Conservation (phyloP, 2,888 invertebrate species). For the Bibio marci region DNA sequence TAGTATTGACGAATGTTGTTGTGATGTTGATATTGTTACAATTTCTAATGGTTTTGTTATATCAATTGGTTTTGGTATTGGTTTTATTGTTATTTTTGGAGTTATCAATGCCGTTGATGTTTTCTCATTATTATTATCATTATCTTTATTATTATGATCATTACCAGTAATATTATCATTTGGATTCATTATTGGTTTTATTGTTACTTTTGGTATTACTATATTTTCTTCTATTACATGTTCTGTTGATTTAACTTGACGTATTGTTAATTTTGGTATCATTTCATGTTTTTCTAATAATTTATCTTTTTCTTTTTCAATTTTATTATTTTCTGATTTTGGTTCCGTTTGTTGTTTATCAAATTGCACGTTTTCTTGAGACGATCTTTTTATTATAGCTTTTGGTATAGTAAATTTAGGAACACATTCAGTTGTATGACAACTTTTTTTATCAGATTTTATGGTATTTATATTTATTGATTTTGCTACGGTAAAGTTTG, state of each 20-base stretch:
- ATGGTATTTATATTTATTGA: conserved; percentile 25
- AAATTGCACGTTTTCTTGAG: conserved; percentile 17
- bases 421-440: conserved; percentile 32
- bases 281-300: conserved; percentile 13
- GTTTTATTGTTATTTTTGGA: conserved; percentile 39
- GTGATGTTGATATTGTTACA: conserved; percentile 15
- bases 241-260: conserved; percentile 9
- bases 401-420: conserved; percentile 29
- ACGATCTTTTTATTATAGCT: not conserved
- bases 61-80: conserved; percentile 25
- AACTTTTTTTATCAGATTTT: conserved; percentile 36
- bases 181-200: conserved; percentile 29
- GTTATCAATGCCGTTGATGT: conserved; percentile 5
- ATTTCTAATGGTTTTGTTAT: conserved; percentile 31
- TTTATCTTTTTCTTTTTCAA: conserved; percentile 12
- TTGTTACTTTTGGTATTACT: conserved; percentile 28
- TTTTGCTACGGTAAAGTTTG: not conserved
- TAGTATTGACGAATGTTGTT: not conserved
- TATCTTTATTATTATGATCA: conserved; percentile 15
- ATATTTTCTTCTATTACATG: conserved; percentile 15
- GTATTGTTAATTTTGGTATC: conserved; percentile 24
- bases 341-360: too few relatives aligned
- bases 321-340: conserved; percentile 9
- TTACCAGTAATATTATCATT: conserved; percentile 8
- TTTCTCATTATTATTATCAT: conserved; percentile 27